Percentiles rank a stretch among this genome's conserved stretches.
phyloP scores from a whole-genome alignment of 1,140 invertebrate species.

The Planococcus citri region DNA sequence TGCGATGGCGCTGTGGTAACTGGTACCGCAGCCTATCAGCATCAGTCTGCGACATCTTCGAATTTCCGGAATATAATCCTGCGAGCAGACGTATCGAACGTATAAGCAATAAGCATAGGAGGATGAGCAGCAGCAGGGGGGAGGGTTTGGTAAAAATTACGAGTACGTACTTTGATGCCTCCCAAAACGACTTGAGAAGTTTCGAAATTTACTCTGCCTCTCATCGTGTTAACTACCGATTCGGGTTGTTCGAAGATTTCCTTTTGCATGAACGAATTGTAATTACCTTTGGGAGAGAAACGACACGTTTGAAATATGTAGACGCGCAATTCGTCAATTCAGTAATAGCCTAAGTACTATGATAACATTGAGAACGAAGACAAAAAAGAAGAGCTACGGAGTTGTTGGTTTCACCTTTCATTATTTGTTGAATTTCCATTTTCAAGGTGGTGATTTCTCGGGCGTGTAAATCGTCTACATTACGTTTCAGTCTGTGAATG shows the following conservation, averaged over 20 bases:
- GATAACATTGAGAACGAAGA: no score
- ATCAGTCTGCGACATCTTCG: constrained; percentile 89
- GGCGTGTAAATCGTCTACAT: constrained; percentile 68
- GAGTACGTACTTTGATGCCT: constrained; percentile 60
- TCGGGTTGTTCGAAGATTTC: constrained; percentile 99
- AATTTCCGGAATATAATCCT: constrained; percentile 95
- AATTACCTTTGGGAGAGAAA: no score
- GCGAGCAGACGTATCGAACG: constrained; percentile 28
- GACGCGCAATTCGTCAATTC: no score
- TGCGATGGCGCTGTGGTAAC: constrained; percentile 96
- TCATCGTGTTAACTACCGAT: constrained; percentile 98
- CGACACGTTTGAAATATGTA: no score
- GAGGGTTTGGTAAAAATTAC: constrained; percentile 33
- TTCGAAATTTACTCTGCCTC: constrained; percentile 87
- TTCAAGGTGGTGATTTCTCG: constrained; percentile 94
- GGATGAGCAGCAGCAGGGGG: no score
- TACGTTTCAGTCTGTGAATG: constrained; percentile 82
- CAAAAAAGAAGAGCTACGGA: no score
- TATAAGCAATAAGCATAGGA: not conserved
- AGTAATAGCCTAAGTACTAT: not conserved
- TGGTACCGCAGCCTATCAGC: constrained; percentile 97
- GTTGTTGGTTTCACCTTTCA: constrained; percentile 73
- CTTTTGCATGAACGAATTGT: constrained; percentile 98
- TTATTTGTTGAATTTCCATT: constrained; percentile 98
- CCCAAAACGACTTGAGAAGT: constrained; percentile 59